Percentiles rank a stretch among this genome's conserved stretches.
These are phyloP conservation scores for Carcharodon carcharias DNA, from an alignment of 2,797 vertebrate species.

Conservation along the genomic window DNA sequence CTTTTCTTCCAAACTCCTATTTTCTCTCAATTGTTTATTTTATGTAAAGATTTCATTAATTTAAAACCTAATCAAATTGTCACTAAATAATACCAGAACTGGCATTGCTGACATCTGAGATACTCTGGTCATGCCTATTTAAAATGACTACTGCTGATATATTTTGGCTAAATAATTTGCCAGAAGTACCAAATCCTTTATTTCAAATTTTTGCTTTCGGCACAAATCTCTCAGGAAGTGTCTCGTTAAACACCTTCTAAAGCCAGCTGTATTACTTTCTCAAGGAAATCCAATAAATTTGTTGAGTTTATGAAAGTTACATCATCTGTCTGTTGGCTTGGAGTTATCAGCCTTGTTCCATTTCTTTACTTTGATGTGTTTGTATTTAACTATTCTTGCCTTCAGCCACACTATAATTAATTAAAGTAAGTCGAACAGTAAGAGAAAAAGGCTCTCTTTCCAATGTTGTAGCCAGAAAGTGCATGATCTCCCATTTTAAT, in stretches of 20 bases:
- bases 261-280: background rate
- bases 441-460: background rate
- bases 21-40: too few species aligned
- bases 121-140: background rate
- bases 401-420: background rate
- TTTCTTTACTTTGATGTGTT: background rate
- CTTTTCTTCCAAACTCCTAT: background rate
- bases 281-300: background rate
- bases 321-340: background rate
- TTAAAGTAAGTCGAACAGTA: background rate
- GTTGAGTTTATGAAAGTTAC: background rate
- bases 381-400: background rate
- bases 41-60: background rate
- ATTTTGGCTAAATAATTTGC: background rate
- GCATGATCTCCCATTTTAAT: background rate
- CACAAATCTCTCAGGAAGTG: background rate
- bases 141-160: background rate
- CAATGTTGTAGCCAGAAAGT: background rate
- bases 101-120: background rate
- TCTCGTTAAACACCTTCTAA: background rate
- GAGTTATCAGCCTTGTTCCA: background rate
- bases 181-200: background rate
- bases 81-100: background rate
- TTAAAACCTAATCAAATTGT: background rate
- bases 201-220: background rate